Base-by-base conservation (phyloP, 2,888 invertebrate genomes). In the Parapristionchus giblindavisi region DNA sequence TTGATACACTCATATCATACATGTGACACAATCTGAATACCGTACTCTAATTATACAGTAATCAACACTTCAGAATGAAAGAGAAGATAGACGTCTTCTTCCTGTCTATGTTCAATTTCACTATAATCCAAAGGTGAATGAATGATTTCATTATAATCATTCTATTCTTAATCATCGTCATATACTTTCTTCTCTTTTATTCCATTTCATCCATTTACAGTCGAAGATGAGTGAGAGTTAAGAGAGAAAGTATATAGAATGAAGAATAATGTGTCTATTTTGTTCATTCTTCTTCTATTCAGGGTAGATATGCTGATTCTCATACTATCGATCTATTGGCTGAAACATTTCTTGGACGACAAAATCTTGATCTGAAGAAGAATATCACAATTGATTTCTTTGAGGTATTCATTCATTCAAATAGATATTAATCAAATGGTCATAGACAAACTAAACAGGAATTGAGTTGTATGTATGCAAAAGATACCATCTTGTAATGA, bases 371-470 rank as follows among this genome's bases (percentile, higher is more conserved):
- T 65, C 78, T 87, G 27, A 87, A 86, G 80, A 87, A 87, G 77
- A 87, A 87, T 77, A 81, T 87, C 51, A 87, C 87, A 24, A 83
- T 86, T 60, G 87, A 87, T 63, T 78, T 85, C 5, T 87, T 85
- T 72, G 83, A 86, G 75, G 85, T 56, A 29, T 4, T 54, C 11
- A 14, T n/a, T n/a, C n/a, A n/a, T n/a, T n/a, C n/a, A n/a, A n/a
- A n/a, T n/a, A n/a, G n/a, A n/a, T n/a, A n/a, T n/a, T n/a, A n/a
- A n/a, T n/a, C n/a, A n/a, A n/a, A n/a, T n/a, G n/a, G n/a, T n/a
- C n/a, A n/a, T n/a, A n/a, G n/a, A n/a, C n/a, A n/a, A n/a, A n/a
- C n/a, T n/a, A n/a, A n/a, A n/a, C n/a, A n/a, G n/a, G n/a, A n/a
- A n/a, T n/a, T n/a, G n/a, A n/a, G n/a, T n/a, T n/a, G n/a, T n/a